A percentile compares a stretch with the other conserved stretches of the same genome.
phyloP scores from a whole-genome alignment of 2,113 vertebrate genomes.

The Brienomyrus longianalis region DNA sequence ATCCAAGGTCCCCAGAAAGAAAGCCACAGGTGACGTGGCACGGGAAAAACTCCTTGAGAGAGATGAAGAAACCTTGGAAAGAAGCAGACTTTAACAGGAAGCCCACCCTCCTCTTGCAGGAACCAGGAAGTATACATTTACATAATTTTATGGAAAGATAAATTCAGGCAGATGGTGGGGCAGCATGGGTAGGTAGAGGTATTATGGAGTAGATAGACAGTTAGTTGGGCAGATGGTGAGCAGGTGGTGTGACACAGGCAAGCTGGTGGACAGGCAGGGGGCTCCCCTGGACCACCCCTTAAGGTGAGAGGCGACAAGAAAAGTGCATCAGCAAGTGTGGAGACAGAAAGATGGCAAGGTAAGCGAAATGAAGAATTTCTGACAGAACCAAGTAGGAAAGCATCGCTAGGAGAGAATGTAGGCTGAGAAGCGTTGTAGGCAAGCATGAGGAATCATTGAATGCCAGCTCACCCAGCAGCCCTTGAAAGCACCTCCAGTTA shows the following conservation, averaged over 20 bases:
- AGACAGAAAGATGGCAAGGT: background rate
- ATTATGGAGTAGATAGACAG: background rate
- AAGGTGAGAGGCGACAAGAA: background rate
- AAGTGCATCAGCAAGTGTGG: background rate
- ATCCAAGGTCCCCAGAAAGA: background rate
- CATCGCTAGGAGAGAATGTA: background rate
- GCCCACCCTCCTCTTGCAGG: background rate
- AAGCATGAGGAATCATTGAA: background rate
- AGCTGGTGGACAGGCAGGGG: background rate
- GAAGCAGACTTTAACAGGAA: background rate
- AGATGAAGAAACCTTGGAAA: background rate
- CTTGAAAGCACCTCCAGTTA: background rate
- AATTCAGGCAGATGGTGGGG: background rate
- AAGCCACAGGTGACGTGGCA: background rate
- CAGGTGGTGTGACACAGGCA: background rate
- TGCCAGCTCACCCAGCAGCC: background rate
- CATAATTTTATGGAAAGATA: background rate
- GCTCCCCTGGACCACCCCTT: background rate
- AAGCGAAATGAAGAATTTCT: background rate
- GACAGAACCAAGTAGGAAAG: background rate
- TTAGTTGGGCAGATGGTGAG: background rate
- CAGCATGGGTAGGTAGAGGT: background rate
- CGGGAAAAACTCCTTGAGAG: background rate
- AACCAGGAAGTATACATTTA: background rate
- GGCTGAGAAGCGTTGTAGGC: background rate